Evolutionary conservation across 2,797 vertebrate species (phyloP).

Genomic region (Esox lucius): DNA sequence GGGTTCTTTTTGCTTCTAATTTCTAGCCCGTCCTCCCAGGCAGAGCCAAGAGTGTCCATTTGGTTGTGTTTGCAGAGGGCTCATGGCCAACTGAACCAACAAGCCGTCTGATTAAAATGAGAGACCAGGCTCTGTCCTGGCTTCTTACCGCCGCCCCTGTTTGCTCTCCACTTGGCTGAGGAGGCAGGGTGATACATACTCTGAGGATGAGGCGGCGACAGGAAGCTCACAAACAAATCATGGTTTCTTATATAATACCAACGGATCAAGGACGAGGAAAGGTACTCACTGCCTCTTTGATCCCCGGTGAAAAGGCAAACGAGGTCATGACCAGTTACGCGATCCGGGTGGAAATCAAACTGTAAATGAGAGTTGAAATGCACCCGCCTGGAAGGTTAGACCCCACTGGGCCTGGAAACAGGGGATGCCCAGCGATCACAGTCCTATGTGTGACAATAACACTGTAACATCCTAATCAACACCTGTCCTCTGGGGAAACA

Average conservation of each 20-base stretch:
- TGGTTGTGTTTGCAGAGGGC: constrained; percentile 77
- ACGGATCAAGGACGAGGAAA: neutral
- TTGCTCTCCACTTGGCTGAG: constrained; percentile 49
- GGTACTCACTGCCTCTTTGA: neutral
- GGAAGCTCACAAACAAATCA: neutral
- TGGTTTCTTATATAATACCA: neutral
- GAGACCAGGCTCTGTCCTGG: constrained; percentile 64
- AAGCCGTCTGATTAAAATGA: constrained; percentile 78
- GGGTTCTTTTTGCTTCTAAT: constrained; percentile 38
- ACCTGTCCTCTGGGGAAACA: constrained; percentile 68
- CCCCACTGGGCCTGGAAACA: constrained; percentile 9
- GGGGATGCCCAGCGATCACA: constrained; percentile 48
- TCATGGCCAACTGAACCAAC: constrained; percentile 78
- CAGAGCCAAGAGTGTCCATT: constrained; percentile 72
- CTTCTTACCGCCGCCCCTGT: constrained; percentile 29
- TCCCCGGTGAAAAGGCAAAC: constrained; percentile 15
- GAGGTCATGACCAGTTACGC: constrained; percentile 9
- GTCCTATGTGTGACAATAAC: constrained; percentile 63
- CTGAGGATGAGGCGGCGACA: neutral
- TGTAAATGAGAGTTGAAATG: constrained; percentile 47
- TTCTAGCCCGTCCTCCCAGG: constrained; percentile 51
- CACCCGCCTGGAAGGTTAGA: constrained; percentile 16
- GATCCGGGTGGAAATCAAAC: neutral
- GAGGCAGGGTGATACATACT: neutral
- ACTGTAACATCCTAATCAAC: constrained; percentile 73